A percentile compares a stretch with the other conserved stretches of the same genome.
phyloP scores from a whole-genome alignment of 1,140 invertebrate genomes.

The Cherax quadricarinatus region DNA sequence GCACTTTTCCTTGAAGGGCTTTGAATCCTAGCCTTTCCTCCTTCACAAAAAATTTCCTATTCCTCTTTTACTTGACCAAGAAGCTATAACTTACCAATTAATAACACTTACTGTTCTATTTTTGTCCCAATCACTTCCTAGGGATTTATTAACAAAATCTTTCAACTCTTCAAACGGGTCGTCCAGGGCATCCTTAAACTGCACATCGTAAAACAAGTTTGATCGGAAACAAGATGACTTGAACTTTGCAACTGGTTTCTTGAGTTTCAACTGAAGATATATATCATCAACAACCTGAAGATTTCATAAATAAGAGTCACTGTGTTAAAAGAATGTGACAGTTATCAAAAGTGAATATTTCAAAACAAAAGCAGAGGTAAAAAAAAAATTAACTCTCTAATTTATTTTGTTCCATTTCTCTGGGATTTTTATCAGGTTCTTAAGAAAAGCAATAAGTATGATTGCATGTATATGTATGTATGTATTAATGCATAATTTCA shows the following conservation, averaged over 20 bases:
- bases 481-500: too few species aligned
- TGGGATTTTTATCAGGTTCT: too few species aligned
- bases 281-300: constrained; percentile 53
- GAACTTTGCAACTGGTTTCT: constrained; percentile 79
- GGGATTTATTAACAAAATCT: constrained; percentile 80
- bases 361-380: background rate
- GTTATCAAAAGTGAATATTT: background rate
- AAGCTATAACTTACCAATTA: too few species aligned
- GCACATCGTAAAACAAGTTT: constrained; percentile 85
- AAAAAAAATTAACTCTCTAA: background rate
- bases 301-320: background rate
- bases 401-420: too few species aligned
- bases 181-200: constrained; percentile 87
- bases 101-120: constrained; percentile 64
- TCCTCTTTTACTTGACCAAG: too few species aligned
- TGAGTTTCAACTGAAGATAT: constrained; percentile 76
- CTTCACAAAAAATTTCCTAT: too few species aligned
- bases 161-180: constrained; percentile 87
- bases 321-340: background rate
- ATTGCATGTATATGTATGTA: too few species aligned
- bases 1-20: too few species aligned
- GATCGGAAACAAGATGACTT: constrained; percentile 82
- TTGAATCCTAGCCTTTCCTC: too few species aligned
- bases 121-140: constrained; percentile 76
- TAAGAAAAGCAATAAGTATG: too few species aligned